Conservation (phyloP, 2,113 vertebrate genomes). For the Pseudorectes ferrugineus region DNA sequence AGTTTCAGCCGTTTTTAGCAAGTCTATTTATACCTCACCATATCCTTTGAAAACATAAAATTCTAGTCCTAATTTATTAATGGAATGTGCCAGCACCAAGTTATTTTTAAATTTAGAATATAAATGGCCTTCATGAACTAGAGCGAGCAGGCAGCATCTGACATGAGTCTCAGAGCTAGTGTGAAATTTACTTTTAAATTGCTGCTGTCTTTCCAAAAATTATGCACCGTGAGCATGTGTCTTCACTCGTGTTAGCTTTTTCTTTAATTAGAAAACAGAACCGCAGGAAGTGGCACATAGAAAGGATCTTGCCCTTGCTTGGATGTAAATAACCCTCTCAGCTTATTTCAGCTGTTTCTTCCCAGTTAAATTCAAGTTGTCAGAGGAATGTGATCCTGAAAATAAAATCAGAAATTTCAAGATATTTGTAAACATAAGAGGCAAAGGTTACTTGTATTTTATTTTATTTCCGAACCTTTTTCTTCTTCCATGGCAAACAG, state of each 20-base stretch:
- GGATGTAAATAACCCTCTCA: slow-evolving; percentile 50
- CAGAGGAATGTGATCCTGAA: not conserved
- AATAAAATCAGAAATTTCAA: not conserved
- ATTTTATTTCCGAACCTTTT: not conserved
- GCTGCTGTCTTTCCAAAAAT: slow-evolving; percentile 70
- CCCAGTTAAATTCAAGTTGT: not conserved
- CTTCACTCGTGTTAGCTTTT: slow-evolving; percentile 57
- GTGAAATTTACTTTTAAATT: slow-evolving; percentile 75
- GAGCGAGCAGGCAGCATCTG: slow-evolving; percentile 68
- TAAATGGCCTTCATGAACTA: slow-evolving; percentile 76
- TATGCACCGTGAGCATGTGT: slow-evolving; percentile 72
- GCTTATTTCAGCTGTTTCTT: slow-evolving; percentile 43
- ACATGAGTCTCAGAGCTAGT: slow-evolving; percentile 70
- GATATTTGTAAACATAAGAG: not conserved
- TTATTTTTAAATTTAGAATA: slow-evolving; percentile 73
- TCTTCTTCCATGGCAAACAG: not conserved
- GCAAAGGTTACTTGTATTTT: not conserved
- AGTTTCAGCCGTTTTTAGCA: slow-evolving; percentile 36
- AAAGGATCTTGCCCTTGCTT: slow-evolving; percentile 33
- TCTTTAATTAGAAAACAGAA: slow-evolving; percentile 73
- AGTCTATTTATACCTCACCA: slow-evolving; percentile 54
- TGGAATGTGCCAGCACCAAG: slow-evolving; percentile 63
- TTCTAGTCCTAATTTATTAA: slow-evolving; percentile 70
- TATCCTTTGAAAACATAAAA: slow-evolving; percentile 63
- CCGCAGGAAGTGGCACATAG: slow-evolving; percentile 35